Percentiles rank a stretch among this genome's conserved stretches.
These are phyloP conservation scores for Microtus pennsylvanicus DNA, from an alignment of 2,113 vertebrate genomes.

Conservation along the genomic window DNA sequence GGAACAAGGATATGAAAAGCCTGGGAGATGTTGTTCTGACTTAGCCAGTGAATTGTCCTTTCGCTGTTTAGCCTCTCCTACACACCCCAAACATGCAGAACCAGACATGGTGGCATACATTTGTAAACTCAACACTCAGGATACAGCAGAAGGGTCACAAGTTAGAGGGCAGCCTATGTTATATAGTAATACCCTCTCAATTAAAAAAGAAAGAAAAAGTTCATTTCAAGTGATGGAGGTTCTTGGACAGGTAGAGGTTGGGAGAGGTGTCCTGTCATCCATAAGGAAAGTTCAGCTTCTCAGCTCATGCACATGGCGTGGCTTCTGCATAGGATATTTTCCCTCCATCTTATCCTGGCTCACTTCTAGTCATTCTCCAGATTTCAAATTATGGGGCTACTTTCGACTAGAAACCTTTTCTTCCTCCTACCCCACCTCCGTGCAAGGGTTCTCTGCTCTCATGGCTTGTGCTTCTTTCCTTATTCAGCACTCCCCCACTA, in stretches of 20 bases:
- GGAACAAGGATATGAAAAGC: not conserved
- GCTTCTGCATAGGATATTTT: not conserved
- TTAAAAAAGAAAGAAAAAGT: not conserved
- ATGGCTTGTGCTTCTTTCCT: not conserved
- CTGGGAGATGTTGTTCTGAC: conserved; percentile 2
- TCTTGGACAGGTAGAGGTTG: not conserved
- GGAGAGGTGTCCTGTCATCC: not conserved
- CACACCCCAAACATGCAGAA: not conserved
- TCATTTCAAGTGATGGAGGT: not conserved
- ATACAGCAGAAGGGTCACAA: not conserved
- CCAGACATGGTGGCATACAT: not conserved
- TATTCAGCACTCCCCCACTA: not conserved
- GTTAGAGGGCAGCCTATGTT: not conserved
- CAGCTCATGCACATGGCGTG: not conserved
- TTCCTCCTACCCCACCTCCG: not conserved
- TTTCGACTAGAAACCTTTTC: not conserved
- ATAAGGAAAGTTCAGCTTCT: conserved; percentile 21
- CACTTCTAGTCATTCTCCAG: conserved; percentile 42
- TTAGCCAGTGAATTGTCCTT: not conserved
- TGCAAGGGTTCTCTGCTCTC: not conserved
- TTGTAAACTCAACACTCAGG: not conserved
- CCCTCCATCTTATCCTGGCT: not conserved
- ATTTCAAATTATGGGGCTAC: conserved; percentile 41
- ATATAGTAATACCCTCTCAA: not conserved
- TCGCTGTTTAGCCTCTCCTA: not conserved